phyloP scores from a whole-genome alignment of 2,888 invertebrate genomes.

The Plebejus argus region DNA sequence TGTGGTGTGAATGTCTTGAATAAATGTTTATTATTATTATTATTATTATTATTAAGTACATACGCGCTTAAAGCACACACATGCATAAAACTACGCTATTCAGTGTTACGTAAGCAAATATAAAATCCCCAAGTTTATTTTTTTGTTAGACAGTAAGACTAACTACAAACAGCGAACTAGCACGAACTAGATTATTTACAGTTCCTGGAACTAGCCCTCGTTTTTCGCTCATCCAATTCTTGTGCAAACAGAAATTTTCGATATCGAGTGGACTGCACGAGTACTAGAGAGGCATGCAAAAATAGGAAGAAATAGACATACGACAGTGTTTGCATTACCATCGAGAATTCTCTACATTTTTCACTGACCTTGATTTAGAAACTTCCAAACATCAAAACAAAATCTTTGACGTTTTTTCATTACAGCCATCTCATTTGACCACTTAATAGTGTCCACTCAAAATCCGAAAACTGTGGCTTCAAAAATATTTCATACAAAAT shows the following conservation, averaged over 20 bases:
- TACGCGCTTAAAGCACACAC: neutral
- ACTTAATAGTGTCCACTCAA: no score
- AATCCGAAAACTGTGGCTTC: neutral
- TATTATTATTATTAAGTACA: no score
- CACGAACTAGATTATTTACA: neutral
- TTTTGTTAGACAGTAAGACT: neutral
- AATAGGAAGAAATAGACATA: neutral
- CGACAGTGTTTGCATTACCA: neutral
- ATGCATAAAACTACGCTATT: neutral
- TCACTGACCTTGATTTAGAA: neutral
- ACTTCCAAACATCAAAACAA: neutral
- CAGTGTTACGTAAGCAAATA: neutral
- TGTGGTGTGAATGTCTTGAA: no score
- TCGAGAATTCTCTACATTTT: neutral
- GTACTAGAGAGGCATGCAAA: neutral
- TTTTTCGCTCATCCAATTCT: conserved; percentile 2
- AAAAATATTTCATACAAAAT: no score
- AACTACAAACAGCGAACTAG: neutral
- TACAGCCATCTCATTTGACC: no score
- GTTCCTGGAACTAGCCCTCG: neutral
- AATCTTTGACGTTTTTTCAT: neutral
- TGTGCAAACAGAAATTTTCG: conserved; percentile 12
- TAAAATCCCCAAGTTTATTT: neutral
- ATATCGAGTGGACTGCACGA: conserved; percentile 2
- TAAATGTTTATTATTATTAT: no score